A percentile compares a stretch with the other conserved stretches of the same genome.
Evolutionary conservation across 2,113 vertebrate species (phyloP).

Genomic region (Gila orcuttii): DNA sequence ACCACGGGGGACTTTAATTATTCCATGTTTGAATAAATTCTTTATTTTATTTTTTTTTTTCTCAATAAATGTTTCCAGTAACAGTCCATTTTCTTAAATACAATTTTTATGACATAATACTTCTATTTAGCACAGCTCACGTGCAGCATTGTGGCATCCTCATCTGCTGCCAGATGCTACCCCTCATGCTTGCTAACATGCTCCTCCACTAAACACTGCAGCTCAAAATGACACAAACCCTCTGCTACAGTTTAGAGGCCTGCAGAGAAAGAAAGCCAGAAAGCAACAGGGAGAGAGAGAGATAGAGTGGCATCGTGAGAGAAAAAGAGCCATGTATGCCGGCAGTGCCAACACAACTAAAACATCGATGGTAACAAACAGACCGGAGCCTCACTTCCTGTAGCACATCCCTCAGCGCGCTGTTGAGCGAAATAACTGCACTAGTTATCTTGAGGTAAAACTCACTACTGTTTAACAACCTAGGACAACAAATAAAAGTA

Average conservation of each 20-base stretch:
- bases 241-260: constrained; percentile 60
- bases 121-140: background rate
- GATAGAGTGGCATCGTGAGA: constrained; percentile 17
- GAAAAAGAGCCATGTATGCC: constrained; percentile 58
- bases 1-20: background rate
- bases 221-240: constrained; percentile 57
- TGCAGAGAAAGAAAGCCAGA: constrained; percentile 33
- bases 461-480: constrained; percentile 53
- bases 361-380: constrained; percentile 47
- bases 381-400: constrained; percentile 18
- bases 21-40: background rate
- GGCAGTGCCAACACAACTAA: constrained; percentile 35
- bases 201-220: constrained; percentile 44
- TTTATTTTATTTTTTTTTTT: no score
- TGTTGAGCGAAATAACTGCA: constrained; percentile 14
- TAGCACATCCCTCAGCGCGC: constrained; percentile 29
- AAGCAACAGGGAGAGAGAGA: constrained; percentile 6
- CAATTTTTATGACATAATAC: background rate
- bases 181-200: constrained; percentile 10
- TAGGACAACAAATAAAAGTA: constrained; percentile 49
- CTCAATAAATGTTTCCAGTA: no score
- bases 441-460: constrained; percentile 49
- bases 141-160: constrained; percentile 28
- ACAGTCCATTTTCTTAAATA: background rate
- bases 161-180: constrained; percentile 56